A percentile compares a stretch with the other conserved stretches of the same genome.
phyloP scores from a whole-genome alignment of 2,113 vertebrate species.

The Psilopogon haemacephalus region DNA sequence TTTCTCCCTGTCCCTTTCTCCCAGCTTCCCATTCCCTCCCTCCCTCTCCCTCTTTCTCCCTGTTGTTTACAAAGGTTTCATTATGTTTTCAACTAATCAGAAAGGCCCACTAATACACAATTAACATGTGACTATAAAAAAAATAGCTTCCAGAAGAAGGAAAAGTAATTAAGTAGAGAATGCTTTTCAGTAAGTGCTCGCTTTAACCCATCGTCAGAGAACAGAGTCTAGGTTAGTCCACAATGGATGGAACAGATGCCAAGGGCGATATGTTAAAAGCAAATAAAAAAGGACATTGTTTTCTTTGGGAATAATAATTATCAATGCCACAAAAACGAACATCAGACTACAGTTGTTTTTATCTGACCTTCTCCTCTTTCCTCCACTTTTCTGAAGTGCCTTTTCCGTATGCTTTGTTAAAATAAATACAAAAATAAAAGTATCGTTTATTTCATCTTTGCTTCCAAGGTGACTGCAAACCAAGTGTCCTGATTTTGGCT shows the following conservation, averaged over 20 bases:
- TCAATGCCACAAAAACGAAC: slow-evolving; percentile 59
- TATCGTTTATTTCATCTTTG: slow-evolving; percentile 18
- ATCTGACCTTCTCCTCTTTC: slow-evolving; percentile 46
- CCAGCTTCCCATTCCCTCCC: neutral
- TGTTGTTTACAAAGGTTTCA: slow-evolving; percentile 86
- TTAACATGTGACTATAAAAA: slow-evolving; percentile 85
- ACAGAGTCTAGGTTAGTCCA: slow-evolving; percentile 75
- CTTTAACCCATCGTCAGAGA: slow-evolving; percentile 80
- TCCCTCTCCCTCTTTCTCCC: slow-evolving; percentile 66
- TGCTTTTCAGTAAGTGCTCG: slow-evolving; percentile 82
- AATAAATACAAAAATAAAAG: slow-evolving; percentile 43
- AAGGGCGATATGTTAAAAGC: slow-evolving; percentile 83
- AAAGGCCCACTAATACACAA: slow-evolving; percentile 84
- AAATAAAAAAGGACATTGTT: slow-evolving; percentile 76
- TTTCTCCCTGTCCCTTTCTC: slow-evolving; percentile 21
- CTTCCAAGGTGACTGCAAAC: slow-evolving; percentile 4
- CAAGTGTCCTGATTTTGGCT: neutral
- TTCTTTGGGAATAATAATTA: slow-evolving; percentile 76
- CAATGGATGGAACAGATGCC: slow-evolving; percentile 82
- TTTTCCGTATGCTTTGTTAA: slow-evolving; percentile 33
- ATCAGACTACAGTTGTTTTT: slow-evolving; percentile 65
- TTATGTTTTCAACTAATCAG: slow-evolving; percentile 88
- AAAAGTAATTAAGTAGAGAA: slow-evolving; percentile 86
- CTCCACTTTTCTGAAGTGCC: slow-evolving; percentile 43
- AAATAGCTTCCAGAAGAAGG: slow-evolving; percentile 85